A percentile compares a stretch with the other conserved stretches of the same genome.
These are phyloP conservation scores for Ceuthmochares aereus DNA, from an alignment of 2,113 vertebrate species.

Conservation along the genomic window DNA sequence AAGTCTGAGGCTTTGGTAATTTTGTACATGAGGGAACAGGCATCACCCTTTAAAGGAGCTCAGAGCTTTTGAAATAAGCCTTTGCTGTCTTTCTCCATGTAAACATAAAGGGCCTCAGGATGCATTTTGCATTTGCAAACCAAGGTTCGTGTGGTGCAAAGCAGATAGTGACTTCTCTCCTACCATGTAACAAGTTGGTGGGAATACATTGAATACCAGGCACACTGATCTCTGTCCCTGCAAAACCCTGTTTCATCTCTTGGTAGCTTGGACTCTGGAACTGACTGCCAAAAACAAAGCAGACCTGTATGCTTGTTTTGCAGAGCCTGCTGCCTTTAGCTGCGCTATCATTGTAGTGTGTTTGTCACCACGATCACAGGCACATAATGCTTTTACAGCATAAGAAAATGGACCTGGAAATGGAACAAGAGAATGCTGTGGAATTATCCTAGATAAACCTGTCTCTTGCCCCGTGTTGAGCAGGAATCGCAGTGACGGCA, in stretches of 20 bases:
- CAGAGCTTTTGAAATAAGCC: background rate
- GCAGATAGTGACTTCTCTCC: background rate
- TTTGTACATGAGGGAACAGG: background rate
- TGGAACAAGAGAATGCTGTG: background rate
- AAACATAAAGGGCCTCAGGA: background rate
- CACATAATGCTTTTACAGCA: background rate
- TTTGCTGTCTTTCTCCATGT: background rate
- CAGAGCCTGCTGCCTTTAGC: conserved; percentile 1
- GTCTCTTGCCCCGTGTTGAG: background rate
- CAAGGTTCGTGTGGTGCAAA: background rate
- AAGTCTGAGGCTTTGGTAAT: background rate
- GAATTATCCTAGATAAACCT: background rate
- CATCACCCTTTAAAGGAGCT: rapidly evolving
- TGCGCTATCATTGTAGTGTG: background rate
- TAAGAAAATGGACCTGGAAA: conserved; percentile 27
- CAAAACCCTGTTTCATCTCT: background rate
- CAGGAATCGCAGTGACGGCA: background rate
- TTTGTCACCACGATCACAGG: conserved; percentile 45
- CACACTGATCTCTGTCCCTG: background rate
- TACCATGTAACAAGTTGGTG: rapidly evolving
- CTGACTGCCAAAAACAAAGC: background rate
- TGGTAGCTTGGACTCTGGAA: background rate
- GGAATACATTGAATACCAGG: background rate
- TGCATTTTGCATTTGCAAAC: background rate
- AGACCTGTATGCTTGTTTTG: background rate